Conservation (phyloP, 2,888 invertebrate species). For the Pollenia griseotomentosa region DNA sequence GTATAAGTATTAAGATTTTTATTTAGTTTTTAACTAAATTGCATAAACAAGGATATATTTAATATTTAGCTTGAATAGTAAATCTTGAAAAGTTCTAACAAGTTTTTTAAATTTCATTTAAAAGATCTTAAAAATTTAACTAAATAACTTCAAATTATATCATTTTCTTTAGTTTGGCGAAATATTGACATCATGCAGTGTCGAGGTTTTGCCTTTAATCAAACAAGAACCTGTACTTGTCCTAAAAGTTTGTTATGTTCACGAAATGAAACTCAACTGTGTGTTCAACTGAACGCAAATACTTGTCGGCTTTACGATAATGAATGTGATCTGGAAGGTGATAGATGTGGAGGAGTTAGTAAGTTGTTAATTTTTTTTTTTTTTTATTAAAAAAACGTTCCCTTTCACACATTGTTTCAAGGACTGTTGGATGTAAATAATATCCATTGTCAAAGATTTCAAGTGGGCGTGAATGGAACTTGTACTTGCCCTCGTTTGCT, state of each 20-base stretch:
- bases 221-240: conserved; percentile 53
- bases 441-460: conserved; percentile 45
- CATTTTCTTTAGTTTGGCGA: conserved; percentile 52
- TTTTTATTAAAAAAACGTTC: neutral
- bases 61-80: too few species aligned
- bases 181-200: conserved; percentile 62
- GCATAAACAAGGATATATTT: too few species aligned
- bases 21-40: too few species aligned
- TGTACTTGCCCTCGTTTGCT: conserved; percentile 42
- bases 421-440: conserved; percentile 39
- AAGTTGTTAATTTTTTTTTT: neutral
- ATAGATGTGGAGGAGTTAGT: conserved; percentile 56
- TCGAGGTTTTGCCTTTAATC: conserved; percentile 34
- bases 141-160: neutral
- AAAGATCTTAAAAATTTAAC: too few species aligned
- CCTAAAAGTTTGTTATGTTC: conserved; percentile 58
- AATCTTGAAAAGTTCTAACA: too few species aligned
- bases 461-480: conserved; percentile 6
- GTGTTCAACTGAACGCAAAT: conserved; percentile 43
- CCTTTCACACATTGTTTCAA: neutral
- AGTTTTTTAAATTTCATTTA: too few species aligned
- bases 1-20: too few species aligned
- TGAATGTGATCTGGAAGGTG: conserved; percentile 55
- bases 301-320: conserved; percentile 54
- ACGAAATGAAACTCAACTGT: conserved; percentile 41